phyloP scores from a whole-genome alignment of 2,888 invertebrate genomes.

The Athalia rosae region DNA sequence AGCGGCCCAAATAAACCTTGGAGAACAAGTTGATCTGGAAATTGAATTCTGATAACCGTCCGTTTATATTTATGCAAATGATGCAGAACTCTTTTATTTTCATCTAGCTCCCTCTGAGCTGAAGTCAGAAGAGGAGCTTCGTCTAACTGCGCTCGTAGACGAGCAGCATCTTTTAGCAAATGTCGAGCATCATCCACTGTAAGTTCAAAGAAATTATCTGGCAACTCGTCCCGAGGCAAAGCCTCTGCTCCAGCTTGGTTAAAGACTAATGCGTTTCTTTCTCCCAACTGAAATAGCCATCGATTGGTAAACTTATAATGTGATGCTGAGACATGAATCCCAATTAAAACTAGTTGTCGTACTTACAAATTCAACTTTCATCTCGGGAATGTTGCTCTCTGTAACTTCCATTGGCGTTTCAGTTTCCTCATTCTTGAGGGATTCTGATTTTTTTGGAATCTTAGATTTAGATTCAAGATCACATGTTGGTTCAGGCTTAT shows the following conservation, averaged over 20 bases:
- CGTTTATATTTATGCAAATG: constrained; percentile 83
- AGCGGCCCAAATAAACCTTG: constrained; percentile 90
- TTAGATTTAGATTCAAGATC: not conserved
- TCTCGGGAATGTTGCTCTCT: constrained; percentile 44
- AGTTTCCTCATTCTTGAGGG: not conserved
- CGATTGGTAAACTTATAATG: constrained; percentile 39
- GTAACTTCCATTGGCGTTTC: constrained; percentile 20
- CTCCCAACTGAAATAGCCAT: constrained; percentile 79
- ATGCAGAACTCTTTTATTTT: constrained; percentile 76
- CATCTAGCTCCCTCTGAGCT: constrained; percentile 78
- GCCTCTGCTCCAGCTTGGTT: constrained; percentile 77
- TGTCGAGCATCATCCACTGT: constrained; percentile 87
- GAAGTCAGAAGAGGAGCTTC: constrained; percentile 85
- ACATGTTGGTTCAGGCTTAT: no score
- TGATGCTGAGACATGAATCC: constrained; percentile 28
- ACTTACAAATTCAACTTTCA: constrained; percentile 73
- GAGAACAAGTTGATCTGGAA: constrained; percentile 89
- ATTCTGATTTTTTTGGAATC: constrained; percentile 3
- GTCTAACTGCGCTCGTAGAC: constrained; percentile 79
- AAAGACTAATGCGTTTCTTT: constrained; percentile 85
- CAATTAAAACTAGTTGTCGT: not conserved
- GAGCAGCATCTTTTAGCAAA: constrained; percentile 84
- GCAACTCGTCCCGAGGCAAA: constrained; percentile 81
- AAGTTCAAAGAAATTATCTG: constrained; percentile 92
- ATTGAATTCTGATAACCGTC: constrained; percentile 88